Base-by-base conservation (phyloP, 2,888 invertebrate genomes). In the Plemyria rubiginata region DNA sequence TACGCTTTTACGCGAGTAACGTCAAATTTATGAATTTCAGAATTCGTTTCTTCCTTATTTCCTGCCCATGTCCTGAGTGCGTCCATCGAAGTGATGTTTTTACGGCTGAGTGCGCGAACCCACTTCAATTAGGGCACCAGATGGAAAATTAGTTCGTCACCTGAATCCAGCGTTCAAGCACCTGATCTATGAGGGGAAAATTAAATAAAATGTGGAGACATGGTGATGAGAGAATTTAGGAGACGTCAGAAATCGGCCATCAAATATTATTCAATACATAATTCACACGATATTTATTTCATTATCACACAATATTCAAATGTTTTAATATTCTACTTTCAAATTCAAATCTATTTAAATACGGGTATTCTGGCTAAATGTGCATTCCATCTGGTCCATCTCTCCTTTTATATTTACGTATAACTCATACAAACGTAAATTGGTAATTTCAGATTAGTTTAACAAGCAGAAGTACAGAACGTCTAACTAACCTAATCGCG, bases 121-220 rank as follows among this genome's bases (percentile, higher is more conserved):
- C 66, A 68, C 73, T 72, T 70, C 76, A 75, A 74, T 77, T 77
- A 75, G 68, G 66, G 72, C 70, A 62, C 51, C 63, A 73, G 75
- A 68, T 70, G 68, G 70, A 68, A 73, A 72, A 73, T 73, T 70
- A 68, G 68, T 65, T 70, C 71, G 66, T 60, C 66, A 61, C 61
- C 62, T 66, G 58, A 65, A 67, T 59, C 70, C 67, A 62, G 45
- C 48, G 38, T 54, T 40, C 2, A 29, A 61, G 51, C 49, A 63
- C 55, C 51, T 54, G 53, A 43, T 49, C 54, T 54, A 54, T 15
- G n/a, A 29, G 46, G 46, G 32, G 32, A 11, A 43, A 40, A 54
- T 57, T 54, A 12, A 65, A 41, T 54, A 50, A 64, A 48, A 5
- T 32, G 46, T 46, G 16, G 49, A 22, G 41, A 15, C 46, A 38